Evolutionary conservation across 2,888 invertebrate species (phyloP), one percentile per base, ranked within the genome.

Genomic region (Eupithecia dodoneata): DNA sequence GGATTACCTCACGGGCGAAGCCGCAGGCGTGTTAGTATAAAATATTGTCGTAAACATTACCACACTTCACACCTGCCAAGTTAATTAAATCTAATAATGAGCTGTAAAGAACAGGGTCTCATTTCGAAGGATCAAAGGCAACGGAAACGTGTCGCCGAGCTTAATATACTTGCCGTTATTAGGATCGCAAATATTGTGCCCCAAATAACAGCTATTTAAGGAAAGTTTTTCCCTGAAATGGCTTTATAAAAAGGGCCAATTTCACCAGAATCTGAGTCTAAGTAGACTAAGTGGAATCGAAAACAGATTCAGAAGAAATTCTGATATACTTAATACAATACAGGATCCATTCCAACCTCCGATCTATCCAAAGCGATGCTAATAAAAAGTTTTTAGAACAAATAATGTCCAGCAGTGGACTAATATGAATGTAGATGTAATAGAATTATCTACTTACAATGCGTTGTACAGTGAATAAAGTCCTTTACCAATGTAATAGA

Each of bases 81-180:
- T 70, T 71, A 71, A 71, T 71, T 71, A 55, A 41, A 71, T 66
- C 15, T 66, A 42, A 66, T 66, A 66, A 18, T 13, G 66, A 66
- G 15, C 42, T 15, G 42, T 66, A 42, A 66, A 66, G 42, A 66
- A 66, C 63, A 63, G 30, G 4, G 63, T 3, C 63, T 66, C 66
- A 66, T 66, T 66, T 15, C 42, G 41, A 66, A 66, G 66, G 66
- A 66, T 66, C 66, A 66, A 66, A 66, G 42, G 42, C 15, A 42
- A 42, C 41, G 66, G 15, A 15, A 66, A 66, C 15, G 66, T 66
- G 66, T 66, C 63, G 63, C 63, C 30, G 63, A 30, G 63, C 30
- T 69, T 69, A 15, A 66, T 30, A 63, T 63, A 15, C 15, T 42
- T 66, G 42, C 13, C 65, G 5, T 66, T 42, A 66, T 66, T 42